A percentile compares a stretch with the other conserved stretches of the same genome.
These are phyloP conservation scores for Phaenicophaeus curvirostris DNA, from an alignment of 2,797 vertebrate species.

Conservation along the genomic window DNA sequence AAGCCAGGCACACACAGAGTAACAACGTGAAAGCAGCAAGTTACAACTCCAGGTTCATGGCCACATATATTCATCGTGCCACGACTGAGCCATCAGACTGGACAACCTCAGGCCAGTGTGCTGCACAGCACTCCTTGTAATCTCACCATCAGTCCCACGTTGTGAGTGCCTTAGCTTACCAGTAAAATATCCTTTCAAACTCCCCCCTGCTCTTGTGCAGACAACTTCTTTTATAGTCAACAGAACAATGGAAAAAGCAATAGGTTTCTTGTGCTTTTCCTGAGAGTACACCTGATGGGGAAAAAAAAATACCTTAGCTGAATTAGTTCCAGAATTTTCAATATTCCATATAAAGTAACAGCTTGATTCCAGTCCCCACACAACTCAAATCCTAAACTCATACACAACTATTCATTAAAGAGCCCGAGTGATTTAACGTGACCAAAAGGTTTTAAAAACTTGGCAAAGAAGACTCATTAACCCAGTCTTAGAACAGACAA, in stretches of 20 bases:
- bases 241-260: background rate
- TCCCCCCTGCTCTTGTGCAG: background rate
- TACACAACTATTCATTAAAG: background rate
- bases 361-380: background rate
- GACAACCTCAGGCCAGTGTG: background rate
- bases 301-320: background rate
- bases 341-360: background rate
- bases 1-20: background rate
- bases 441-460: background rate
- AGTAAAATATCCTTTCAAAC: background rate
- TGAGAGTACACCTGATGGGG: background rate
- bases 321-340: background rate
- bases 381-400: background rate
- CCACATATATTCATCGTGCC: background rate
- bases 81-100: background rate
- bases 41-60: background rate
- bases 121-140: background rate
- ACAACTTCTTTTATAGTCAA: background rate
- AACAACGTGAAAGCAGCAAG: constrained; percentile 24
- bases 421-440: background rate
- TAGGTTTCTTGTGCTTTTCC: background rate
- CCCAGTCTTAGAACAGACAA: background rate
- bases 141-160: fast-evolving
- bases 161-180: background rate
- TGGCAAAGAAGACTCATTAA: background rate